Conservation (phyloP, 2,113 vertebrate genomes). For the Gopherus evgoodei region DNA sequence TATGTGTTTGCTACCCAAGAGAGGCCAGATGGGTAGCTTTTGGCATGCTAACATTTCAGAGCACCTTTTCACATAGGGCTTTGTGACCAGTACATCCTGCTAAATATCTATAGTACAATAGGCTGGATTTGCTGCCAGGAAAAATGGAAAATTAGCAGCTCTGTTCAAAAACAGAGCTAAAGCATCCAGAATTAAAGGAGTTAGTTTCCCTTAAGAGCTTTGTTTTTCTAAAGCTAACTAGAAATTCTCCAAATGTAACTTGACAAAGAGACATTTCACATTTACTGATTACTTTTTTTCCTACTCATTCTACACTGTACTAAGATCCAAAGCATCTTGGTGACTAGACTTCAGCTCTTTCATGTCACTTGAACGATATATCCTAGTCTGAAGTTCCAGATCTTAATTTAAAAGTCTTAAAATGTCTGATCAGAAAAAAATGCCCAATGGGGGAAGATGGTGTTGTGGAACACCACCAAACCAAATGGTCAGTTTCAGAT, state of each 20-base stretch:
- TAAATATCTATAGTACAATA: slow-evolving; percentile 54
- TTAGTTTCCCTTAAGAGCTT: background rate
- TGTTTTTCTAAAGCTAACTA: background rate
- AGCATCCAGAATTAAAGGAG: slow-evolving; percentile 1
- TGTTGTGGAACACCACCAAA: background rate
- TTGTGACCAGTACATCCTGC: slow-evolving; percentile 59
- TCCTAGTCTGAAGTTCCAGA: background rate
- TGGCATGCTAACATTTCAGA: background rate
- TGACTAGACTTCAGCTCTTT: background rate
- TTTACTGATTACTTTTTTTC: background rate
- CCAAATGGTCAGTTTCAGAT: background rate
- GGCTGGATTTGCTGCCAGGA: slow-evolving; percentile 60
- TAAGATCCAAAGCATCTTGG: background rate
- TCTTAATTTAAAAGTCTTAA: background rate
- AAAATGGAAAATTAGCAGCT: slow-evolving; percentile 51
- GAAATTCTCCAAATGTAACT: background rate
- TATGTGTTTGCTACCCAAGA: slow-evolving; percentile 1
- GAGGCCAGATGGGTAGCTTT: background rate
- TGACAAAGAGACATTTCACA: background rate
- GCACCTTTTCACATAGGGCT: background rate
- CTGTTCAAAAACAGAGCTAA: slow-evolving; percentile 46
- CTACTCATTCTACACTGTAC: rapidly evolving
- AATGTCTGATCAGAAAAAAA: background rate
- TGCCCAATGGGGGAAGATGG: background rate
- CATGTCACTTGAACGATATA: rapidly evolving